Conservation (phyloP, 1,140 invertebrate species). For the Meloidogyne exigua region DNA sequence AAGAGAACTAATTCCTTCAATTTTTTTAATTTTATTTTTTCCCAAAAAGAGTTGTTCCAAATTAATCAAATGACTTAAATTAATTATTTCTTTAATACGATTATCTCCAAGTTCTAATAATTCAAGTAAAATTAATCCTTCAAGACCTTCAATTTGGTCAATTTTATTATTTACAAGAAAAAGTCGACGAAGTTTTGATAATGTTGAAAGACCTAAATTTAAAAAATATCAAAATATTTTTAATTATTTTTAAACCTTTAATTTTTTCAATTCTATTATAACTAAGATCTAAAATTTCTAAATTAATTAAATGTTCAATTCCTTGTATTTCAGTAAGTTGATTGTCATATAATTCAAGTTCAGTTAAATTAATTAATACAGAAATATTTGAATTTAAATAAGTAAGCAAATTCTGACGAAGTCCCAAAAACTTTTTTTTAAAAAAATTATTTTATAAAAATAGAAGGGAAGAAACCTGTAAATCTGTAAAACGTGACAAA, state of each 20-base stretch:
- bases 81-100: conserved; percentile 67
- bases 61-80: conserved; percentile 44
- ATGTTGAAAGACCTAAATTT: conserved; percentile 82
- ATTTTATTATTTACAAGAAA: conserved; percentile 91
- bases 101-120: conserved; percentile 91
- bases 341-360: conserved; percentile 93
- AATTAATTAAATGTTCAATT: conserved; percentile 78
- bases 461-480: conserved; percentile 30
- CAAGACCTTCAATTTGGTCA: conserved; percentile 82
- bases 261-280: conserved; percentile 90
- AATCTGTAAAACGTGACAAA: conserved; percentile 32
- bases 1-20: conserved; percentile 79
- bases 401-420: conserved; percentile 38
- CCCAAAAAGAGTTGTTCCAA: conserved; percentile 80
- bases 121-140: conserved; percentile 76
- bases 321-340: conserved; percentile 76
- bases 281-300: conserved; percentile 85
- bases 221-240: conserved; percentile 76
- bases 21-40: conserved; percentile 90
- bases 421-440: conserved; percentile 32
- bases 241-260: conserved; percentile 76
- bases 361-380: conserved; percentile 71
- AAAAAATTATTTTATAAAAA: background rate
- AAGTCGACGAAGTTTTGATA: conserved; percentile 79
- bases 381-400: conserved; percentile 28